Conservation (phyloP, 2,113 vertebrate species). For the Hiodon alosoides region DNA sequence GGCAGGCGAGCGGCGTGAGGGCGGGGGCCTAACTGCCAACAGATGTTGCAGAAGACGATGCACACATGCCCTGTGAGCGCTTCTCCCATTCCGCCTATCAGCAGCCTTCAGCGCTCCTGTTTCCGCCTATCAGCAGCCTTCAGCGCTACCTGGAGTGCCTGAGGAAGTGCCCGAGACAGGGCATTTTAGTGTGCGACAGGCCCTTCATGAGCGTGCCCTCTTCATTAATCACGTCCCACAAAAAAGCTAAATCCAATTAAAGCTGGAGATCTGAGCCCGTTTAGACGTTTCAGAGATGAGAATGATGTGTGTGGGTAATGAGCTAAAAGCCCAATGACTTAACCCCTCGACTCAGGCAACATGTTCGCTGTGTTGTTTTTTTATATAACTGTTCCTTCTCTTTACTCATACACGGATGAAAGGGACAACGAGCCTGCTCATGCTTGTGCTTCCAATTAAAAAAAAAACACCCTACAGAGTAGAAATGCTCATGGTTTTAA, state of each 20-base stretch:
- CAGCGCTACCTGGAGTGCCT: background rate
- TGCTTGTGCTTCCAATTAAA: too few species aligned
- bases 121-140: background rate
- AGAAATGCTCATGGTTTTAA: background rate
- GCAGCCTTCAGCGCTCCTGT: background rate
- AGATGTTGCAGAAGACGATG: conserved; percentile 56
- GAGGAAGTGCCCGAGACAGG: background rate
- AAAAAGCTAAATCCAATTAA: too few species aligned
- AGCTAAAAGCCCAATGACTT: too few species aligned
- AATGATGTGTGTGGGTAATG: too few species aligned
- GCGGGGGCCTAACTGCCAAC: conserved; percentile 51
- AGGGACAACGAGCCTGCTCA: background rate
- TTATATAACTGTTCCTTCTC: background rate
- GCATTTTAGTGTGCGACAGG: too few species aligned
- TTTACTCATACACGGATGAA: background rate
- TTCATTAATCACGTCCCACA: background rate
- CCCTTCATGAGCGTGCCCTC: background rate
- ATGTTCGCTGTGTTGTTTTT: background rate
- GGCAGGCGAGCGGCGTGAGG: conserved; percentile 43
- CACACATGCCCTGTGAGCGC: conserved; percentile 7
- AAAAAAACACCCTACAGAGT: too few species aligned
- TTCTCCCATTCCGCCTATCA: background rate
- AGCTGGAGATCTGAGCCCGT: too few species aligned
- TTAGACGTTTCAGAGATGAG: too few species aligned
- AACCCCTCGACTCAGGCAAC: background rate